Evolutionary conservation across 2,888 invertebrate genomes (phyloP), one percentile per base, ranked within the genome.

Genomic region (Pachymerium ferrugineum): DNA sequence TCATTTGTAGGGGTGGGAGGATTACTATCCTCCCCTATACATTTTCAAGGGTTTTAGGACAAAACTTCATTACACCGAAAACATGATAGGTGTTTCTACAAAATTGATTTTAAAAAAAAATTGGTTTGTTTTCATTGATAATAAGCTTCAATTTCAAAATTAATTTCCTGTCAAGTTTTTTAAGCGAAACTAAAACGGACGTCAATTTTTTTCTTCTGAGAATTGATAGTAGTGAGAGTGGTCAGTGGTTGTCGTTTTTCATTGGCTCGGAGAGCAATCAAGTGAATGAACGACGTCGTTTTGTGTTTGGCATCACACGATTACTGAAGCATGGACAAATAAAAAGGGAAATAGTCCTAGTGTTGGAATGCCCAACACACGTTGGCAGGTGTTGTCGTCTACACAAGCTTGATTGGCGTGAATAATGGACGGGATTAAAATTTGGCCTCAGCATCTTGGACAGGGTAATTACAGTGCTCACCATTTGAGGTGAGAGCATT

Each of bases 381-480:
- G 19, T 47, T 47, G 47, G 47, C 47, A 47, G 47, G 47, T 47
- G 47, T 47, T 47, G 47, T 47, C 47, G 47, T 47, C 38, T 38
- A 16, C 47, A 19, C 47, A 16, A 22, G 4, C 47, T 47, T 47
- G 47, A 47, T 47, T 47, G 47, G 47, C 47, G 47, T 47, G 47
- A 47, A 47, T 47, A 47, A 47, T 47, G 47, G 47, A 47, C 47
- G 47, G 47, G 47, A 47, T 47, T 47, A 47, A 47, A 47, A 47
- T 47, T 47, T 47, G 47, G 47, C 47, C 47, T 47, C 47, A 47
- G 47, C 47, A 47, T 47, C 47, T 47, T 47, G 47, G 47, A 47
- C 47, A 47, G 47, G 47, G 47, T 47, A 47, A 47, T 47, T 47
- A 22, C 47, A 47, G 47, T 47, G 47, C 8, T 47, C 47, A 47